A percentile compares a stretch with the other conserved stretches of the same genome.
phyloP scores from a whole-genome alignment of 37 sponge, comb jelly and placozoan genomes.

The Agelas oroides region DNA sequence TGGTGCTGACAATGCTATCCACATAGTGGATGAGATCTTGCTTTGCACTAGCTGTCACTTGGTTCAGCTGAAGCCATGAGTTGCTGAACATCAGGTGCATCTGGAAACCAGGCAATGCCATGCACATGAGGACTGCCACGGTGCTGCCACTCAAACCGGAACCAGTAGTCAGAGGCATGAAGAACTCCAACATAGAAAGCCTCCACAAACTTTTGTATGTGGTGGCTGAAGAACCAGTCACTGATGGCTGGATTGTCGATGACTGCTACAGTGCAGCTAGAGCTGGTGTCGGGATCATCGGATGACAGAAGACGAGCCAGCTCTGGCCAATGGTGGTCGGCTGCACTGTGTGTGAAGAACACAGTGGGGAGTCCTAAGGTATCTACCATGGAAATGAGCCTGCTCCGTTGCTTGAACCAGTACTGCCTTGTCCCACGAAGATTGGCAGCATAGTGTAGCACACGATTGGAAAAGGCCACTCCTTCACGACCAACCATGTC shows the following conservation, averaged over 20 bases:
- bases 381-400: constrained; percentile 47
- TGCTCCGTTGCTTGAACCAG: no score
- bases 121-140: constrained; percentile 70
- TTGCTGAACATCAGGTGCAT: constrained; percentile 61
- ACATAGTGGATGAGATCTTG: constrained; percentile 28
- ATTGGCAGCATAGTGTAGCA: no score
- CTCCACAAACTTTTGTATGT: constrained; percentile 47
- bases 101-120: constrained; percentile 59
- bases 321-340: constrained; percentile 71
- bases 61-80: neutral
- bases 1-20: constrained; percentile 38
- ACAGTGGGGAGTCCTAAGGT: constrained; percentile 52
- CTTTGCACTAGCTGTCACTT: neutral
- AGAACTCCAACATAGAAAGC: constrained; percentile 54
- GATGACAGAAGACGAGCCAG: constrained; percentile 49
- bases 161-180: constrained; percentile 67
- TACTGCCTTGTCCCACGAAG: no score
- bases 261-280: constrained; percentile 25
- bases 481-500: no score
- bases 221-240: constrained; percentile 68
- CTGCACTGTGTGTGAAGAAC: constrained; percentile 72
- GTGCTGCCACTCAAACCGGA: constrained; percentile 69
- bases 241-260: constrained; percentile 66
- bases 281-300: constrained; percentile 13
- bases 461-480: no score